phyloP scores from a whole-genome alignment of 2,888 invertebrate genomes.

The Ecdyonurus torrentis region DNA sequence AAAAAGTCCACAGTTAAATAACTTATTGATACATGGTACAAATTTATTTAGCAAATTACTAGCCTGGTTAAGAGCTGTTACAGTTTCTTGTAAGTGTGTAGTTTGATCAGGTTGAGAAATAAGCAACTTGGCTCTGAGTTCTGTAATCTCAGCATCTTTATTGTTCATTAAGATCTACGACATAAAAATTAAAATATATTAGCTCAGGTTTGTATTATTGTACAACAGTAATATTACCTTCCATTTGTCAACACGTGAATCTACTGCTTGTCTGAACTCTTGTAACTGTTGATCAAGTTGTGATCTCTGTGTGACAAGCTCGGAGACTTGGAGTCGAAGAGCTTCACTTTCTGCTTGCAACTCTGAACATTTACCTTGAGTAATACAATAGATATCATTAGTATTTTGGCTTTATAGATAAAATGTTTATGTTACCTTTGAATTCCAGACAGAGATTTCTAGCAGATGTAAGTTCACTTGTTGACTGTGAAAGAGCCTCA shows the following conservation, averaged over 20 bases:
- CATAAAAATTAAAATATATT: too few species aligned
- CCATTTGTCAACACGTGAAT: not conserved
- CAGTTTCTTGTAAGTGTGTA: not conserved
- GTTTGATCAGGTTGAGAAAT: not conserved
- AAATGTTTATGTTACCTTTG: not conserved
- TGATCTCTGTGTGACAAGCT: not conserved
- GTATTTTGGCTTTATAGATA: too few species aligned
- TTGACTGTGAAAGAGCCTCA: not conserved
- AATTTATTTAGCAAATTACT: too few species aligned
- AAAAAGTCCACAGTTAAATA: too few species aligned
- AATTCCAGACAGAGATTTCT: not conserved
- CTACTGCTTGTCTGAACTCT: not conserved
- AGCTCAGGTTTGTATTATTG: not conserved
- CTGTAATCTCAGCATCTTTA: not conserved
- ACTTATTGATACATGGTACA: too few species aligned
- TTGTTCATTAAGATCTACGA: not conserved
- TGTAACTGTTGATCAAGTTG: not conserved
- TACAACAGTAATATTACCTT: not conserved
- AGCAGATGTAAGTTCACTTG: not conserved
- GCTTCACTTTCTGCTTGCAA: not conserved
- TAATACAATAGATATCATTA: not conserved
- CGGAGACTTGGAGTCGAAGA: not conserved
- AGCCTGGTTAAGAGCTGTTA: not conserved
- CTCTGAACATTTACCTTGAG: not conserved
- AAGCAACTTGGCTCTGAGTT: not conserved